These are phyloP conservation scores for Machaerirhynchus nigripectus DNA, from an alignment of 2,113 vertebrate genomes.

Conservation along the genomic window DNA sequence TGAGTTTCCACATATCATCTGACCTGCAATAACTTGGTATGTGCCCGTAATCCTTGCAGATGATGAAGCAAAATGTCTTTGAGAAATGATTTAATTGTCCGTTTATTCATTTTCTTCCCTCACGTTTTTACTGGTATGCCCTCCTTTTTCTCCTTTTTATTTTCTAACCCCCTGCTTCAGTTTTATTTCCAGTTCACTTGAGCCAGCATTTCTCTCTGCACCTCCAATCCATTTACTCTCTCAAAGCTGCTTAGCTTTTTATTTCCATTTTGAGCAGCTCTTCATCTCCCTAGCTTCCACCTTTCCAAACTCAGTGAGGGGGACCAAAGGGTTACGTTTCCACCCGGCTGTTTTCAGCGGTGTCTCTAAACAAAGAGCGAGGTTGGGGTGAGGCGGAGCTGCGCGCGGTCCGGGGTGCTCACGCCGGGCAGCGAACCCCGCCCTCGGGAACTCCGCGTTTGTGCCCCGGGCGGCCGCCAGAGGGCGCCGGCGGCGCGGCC, in stretches of 20 bases:
- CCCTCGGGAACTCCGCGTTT: too few relatives aligned
- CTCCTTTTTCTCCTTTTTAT: background rate
- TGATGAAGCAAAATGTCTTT: background rate
- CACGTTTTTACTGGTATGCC: background rate
- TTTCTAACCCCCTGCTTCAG: background rate
- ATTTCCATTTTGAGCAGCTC: background rate
- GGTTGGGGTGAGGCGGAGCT: fast-evolving
- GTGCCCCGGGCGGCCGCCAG: background rate
- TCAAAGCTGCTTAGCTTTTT: background rate
- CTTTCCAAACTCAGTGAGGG: background rate
- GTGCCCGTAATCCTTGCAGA: background rate
- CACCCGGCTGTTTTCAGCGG: fast-evolving
- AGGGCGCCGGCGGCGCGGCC: background rate
- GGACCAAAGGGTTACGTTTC: fast-evolving
- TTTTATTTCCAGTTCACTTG: background rate
- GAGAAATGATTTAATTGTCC: background rate
- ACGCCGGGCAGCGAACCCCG: too few relatives aligned
- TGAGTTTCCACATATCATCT: background rate
- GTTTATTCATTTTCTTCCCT: background rate
- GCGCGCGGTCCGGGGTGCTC: fast-evolving
- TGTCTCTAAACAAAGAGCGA: background rate
- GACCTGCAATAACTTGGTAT: background rate
- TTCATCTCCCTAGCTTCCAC: background rate
- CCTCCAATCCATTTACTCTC: background rate
- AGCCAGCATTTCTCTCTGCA: background rate